A percentile compares a stretch with the other conserved stretches of the same genome.
These are phyloP conservation scores for Trematomus loennbergii DNA, from an alignment of 2,113 vertebrate species.

Conservation along the genomic window DNA sequence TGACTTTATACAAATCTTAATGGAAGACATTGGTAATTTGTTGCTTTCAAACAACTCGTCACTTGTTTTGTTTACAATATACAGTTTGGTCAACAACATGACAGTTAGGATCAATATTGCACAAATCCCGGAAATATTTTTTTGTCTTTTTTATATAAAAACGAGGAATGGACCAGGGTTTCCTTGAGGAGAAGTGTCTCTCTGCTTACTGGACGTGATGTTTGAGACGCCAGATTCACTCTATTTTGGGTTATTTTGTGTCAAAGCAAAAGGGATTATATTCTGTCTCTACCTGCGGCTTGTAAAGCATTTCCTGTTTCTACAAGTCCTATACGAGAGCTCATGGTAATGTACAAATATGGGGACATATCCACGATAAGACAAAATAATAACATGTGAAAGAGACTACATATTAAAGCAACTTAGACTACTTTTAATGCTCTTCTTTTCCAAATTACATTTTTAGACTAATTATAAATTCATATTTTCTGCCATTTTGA, in stretches of 20 bases:
- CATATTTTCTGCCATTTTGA: no score
- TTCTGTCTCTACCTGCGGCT: background rate
- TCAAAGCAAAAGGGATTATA: background rate
- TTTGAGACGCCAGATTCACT: background rate
- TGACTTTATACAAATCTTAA: constrained; percentile 99
- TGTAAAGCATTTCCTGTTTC: background rate
- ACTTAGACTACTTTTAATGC: no score
- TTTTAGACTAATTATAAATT: no score
- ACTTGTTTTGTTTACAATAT: constrained; percentile 98
- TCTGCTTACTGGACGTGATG: background rate
- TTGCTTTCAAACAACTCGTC: constrained; percentile 99
- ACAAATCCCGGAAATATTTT: constrained; percentile 84
- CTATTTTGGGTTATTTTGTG: background rate
- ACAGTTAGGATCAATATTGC: constrained; percentile 91
- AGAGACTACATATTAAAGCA: no score
- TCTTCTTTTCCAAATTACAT: no score
- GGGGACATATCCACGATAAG: no score
- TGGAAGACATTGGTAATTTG: constrained; percentile 99
- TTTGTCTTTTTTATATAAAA: constrained; percentile 16
- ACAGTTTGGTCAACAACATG: constrained; percentile 89
- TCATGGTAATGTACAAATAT: background rate
- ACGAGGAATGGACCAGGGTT: constrained; percentile 36
- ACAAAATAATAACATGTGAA: no score
- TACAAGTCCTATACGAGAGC: background rate
- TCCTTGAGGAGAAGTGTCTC: constrained; percentile 10